These are phyloP conservation scores for Gallinago paraguaiae DNA, from an alignment of 2,113 vertebrate genomes.

Conservation along the genomic window DNA sequence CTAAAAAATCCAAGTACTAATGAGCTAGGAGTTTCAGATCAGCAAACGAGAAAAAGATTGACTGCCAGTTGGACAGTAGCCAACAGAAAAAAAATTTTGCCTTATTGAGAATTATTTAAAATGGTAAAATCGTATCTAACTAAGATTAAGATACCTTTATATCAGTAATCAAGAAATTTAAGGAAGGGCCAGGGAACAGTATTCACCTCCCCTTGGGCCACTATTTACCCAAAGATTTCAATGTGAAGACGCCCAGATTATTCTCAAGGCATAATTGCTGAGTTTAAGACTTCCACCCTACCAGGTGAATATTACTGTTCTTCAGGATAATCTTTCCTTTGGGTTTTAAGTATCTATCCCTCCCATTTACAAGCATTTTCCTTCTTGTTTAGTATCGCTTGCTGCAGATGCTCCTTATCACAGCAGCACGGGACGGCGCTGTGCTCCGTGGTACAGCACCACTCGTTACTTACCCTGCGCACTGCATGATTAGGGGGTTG, in stretches of 20 bases:
- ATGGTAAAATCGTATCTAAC: fast-evolving
- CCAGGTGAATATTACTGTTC: not conserved
- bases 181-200: not conserved
- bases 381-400: not conserved
- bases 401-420: not conserved
- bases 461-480: not conserved
- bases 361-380: not conserved
- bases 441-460: fast-evolving
- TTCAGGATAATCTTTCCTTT: not conserved
- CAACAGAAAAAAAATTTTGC: not conserved
- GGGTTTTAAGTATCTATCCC: not conserved
- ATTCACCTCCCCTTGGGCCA: not conserved
- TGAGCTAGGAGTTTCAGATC: not conserved
- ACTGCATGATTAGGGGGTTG: not conserved
- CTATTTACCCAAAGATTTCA: not conserved
- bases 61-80: not conserved
- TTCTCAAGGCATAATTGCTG: not conserved
- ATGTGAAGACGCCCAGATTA: not conserved
- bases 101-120: not conserved
- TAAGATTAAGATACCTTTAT: not conserved
- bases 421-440: fast-evolving
- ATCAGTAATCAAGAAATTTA: not conserved
- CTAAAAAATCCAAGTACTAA: not conserved
- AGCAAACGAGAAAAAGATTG: not conserved
- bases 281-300: not conserved